Percentiles rank a stretch among this genome's conserved stretches.
These are phyloP conservation scores for Ploceus nigricollis DNA, from an alignment of 2,113 vertebrate genomes.

Conservation along the genomic window DNA sequence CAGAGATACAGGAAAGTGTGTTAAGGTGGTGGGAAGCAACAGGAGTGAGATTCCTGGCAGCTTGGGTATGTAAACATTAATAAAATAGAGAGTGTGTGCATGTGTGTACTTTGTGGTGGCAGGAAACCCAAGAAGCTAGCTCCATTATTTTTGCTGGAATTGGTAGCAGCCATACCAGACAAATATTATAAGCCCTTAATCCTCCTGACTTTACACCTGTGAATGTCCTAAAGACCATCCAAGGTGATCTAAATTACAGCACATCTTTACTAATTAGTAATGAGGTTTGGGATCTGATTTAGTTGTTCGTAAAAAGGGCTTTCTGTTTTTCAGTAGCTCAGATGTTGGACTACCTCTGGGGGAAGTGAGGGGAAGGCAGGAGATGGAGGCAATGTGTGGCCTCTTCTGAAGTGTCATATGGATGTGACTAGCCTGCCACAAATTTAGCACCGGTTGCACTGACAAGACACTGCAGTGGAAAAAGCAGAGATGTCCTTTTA, in stretches of 20 bases:
- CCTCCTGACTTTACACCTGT: slow-evolving; percentile 44
- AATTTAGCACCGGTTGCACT: not conserved
- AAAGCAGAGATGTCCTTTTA: slow-evolving; percentile 44
- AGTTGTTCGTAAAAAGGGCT: not conserved
- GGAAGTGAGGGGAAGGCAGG: not conserved
- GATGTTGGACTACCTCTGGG: not conserved
- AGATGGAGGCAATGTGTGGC: not conserved
- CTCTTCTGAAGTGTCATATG: not conserved
- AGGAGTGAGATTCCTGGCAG: slow-evolving; percentile 71
- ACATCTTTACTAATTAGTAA: not conserved
- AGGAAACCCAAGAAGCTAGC: slow-evolving; percentile 23
- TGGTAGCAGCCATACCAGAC: not conserved
- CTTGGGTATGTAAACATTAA: slow-evolving; percentile 71
- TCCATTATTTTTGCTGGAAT: slow-evolving; percentile 56
- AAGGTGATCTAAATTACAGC: not conserved
- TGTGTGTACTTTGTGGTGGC: slow-evolving; percentile 47
- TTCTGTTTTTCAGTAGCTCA: not conserved
- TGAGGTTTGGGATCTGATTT: not conserved
- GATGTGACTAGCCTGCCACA: not conserved
- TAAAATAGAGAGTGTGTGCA: slow-evolving; percentile 48
- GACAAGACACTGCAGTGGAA: slow-evolving; percentile 28
- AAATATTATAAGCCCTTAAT: slow-evolving; percentile 45
- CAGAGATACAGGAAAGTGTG: slow-evolving; percentile 44
- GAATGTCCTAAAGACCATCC: slow-evolving; percentile 30
- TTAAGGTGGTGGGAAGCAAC: slow-evolving; percentile 60